phyloP scores from a whole-genome alignment of 2,888 invertebrate genomes.

The Cephus sareptanus region DNA sequence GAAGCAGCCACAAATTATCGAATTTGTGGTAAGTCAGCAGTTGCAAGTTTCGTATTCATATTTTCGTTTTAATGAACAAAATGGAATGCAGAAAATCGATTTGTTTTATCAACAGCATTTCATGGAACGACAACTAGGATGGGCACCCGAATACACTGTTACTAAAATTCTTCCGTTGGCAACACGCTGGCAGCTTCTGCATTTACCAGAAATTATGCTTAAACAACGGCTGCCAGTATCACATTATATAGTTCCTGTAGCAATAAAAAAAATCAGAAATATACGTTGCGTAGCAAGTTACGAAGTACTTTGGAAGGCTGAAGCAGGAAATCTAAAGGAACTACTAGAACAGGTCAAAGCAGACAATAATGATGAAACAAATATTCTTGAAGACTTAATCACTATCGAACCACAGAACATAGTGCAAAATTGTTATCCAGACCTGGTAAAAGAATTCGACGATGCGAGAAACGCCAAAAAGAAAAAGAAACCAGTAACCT shows the following conservation, averaged over 20 bases:
- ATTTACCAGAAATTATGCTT: slow-evolving; percentile 52
- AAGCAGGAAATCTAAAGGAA: slow-evolving; percentile 69
- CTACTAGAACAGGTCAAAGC: slow-evolving; percentile 60
- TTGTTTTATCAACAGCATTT: slow-evolving; percentile 69
- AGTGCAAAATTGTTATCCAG: slow-evolving; percentile 73
- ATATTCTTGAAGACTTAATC: slow-evolving; percentile 66
- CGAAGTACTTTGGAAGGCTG: slow-evolving; percentile 79
- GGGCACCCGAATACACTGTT: slow-evolving; percentile 82
- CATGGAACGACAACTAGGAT: slow-evolving; percentile 75
- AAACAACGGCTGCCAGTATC: slow-evolving; percentile 31
- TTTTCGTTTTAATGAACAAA: neutral
- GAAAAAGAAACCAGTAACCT: slow-evolving; percentile 43
- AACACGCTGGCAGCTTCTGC: slow-evolving; percentile 80
- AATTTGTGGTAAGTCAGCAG: slow-evolving; percentile 73
- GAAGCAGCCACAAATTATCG: slow-evolving; percentile 75
- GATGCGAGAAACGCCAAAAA: slow-evolving; percentile 69
- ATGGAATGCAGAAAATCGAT: slow-evolving; percentile 4
- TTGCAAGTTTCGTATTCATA: neutral
- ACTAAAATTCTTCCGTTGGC: slow-evolving; percentile 81
- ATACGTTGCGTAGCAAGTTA: slow-evolving; percentile 74
- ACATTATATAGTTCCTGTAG: slow-evolving; percentile 65
- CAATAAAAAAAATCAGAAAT: slow-evolving; percentile 71
- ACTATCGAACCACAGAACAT: slow-evolving; percentile 78
- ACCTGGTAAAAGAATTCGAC: slow-evolving; percentile 72
- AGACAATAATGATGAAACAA: slow-evolving; percentile 63